Percentiles rank a stretch among this genome's conserved stretches.
Evolutionary conservation across 2,888 invertebrate genomes (phyloP).

Genomic region (Parelbella ahira): DNA sequence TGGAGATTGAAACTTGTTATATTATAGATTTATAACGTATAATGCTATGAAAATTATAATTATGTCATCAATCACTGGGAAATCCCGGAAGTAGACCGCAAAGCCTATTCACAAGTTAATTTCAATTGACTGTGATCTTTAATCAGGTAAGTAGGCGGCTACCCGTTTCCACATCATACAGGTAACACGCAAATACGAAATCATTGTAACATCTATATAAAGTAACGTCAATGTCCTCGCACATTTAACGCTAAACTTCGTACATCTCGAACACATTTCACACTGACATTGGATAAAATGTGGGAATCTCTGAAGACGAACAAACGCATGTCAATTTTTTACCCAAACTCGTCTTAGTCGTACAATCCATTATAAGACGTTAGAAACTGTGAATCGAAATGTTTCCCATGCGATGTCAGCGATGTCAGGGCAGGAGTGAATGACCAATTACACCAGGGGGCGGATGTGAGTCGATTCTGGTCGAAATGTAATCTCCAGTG

Average conservation of each 20-base stretch:
- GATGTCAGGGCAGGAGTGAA: slow-evolving; percentile 48
- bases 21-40: no score
- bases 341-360: slow-evolving; percentile 5
- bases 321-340: slow-evolving; percentile 19
- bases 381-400: slow-evolving; percentile 27
- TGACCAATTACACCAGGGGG: slow-evolving; percentile 56
- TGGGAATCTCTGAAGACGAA: slow-evolving; percentile 17
- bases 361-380: slow-evolving; percentile 8
- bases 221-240: slow-evolving; percentile 2
- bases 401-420: slow-evolving; percentile 42
- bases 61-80: no score
- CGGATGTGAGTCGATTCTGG: slow-evolving; percentile 55
- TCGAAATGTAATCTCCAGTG: slow-evolving; percentile 58
- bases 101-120: no score
- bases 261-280: slow-evolving; percentile 10
- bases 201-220: background rate
- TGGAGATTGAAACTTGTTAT: no score
- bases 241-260: slow-evolving; percentile 1
- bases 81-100: no score
- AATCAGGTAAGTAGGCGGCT: no score
- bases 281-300: slow-evolving; percentile 16
- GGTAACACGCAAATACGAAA: slow-evolving; percentile 2
- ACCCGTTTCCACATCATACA: background rate
- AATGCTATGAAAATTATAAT: no score
- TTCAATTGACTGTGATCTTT: no score